Evolutionary conservation across 2,888 invertebrate species (phyloP), one percentile per base, ranked within the genome.

Genomic region (Thyatira batis): DNA sequence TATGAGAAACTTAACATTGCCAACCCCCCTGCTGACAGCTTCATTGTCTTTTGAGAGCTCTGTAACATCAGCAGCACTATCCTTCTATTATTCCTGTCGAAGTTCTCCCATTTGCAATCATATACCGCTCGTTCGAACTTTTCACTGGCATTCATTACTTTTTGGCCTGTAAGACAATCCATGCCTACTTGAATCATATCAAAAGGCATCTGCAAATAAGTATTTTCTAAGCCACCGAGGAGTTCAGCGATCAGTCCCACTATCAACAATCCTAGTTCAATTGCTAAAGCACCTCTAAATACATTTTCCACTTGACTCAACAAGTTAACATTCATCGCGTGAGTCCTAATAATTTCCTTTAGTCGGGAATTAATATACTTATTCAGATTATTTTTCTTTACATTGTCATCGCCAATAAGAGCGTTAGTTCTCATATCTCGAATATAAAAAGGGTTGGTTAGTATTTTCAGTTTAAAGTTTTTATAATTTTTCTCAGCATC

Each of bases 211-310:
- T 80, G 66, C 3, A 85, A 23, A 28, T 73, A 82, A 0, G 84
- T 86, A 8, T 85, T 82, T 21, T 84, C 75, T 45, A 87, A 54
- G 0, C 85, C 81, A 2, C 82, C 85, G 0, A 87, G 71, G n/a
- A 86, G 51, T 60, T 81, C 83, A 0, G 81, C 73, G 45, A 82
- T 79, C 0, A 87, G 56, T 3, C 76, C 79, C 1, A 77, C 52
- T 0, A 77, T 69, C 0, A 85, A 63, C 3, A 80, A 58, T 0
- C 69, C 8, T 45, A 85, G 83, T 56, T 83, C 85, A 1, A 78
- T 55, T 3, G 78, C 82, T n/a, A 83, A 69, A 0, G 80, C 77
- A 1, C 71, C 67, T 46, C 73, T 66, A 48, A 83, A 82, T 0
- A 78, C 57, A 1, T 57, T 53, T 61, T 85, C 82, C 0, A 82